These are phyloP conservation scores for Metopolophium dirhodum DNA, from an alignment of 1,140 invertebrate species.

Conservation along the genomic window DNA sequence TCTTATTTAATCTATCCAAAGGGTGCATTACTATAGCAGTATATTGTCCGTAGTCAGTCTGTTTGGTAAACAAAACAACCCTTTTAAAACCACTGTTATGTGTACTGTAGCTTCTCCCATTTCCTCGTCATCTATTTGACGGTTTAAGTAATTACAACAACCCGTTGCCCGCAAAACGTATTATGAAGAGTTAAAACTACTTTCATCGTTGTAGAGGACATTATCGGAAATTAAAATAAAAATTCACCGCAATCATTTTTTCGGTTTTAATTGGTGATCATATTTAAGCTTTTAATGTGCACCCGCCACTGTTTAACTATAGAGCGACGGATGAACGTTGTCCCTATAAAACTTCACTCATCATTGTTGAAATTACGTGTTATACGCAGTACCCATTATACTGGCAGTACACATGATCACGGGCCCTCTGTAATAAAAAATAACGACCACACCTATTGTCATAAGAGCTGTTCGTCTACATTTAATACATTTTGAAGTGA, in stretches of 20 bases:
- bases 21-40: background rate
- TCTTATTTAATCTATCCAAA: conserved; percentile 20
- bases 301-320: background rate
- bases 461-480: background rate
- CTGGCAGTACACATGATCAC: background rate
- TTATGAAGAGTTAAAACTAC: conserved; percentile 50
- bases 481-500: background rate
- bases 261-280: background rate
- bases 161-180: conserved; percentile 26
- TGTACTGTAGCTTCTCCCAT: background rate
- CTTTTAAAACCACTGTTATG: conserved; percentile 42
- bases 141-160: conserved; percentile 52
- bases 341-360: background rate
- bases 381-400: background rate
- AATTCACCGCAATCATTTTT: background rate
- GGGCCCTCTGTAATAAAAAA: background rate
- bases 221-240: conserved; percentile 39
- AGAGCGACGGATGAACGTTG: no score
- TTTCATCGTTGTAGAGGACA: conserved; percentile 13
- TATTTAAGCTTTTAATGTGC: conserved; percentile 9
- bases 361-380: background rate
- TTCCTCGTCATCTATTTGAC: conserved; percentile 25
- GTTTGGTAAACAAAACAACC: conserved; percentile 52
- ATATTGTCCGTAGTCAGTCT: background rate
- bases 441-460: conserved; percentile 1